A percentile compares a stretch with the other conserved stretches of the same genome.
phyloP scores from a whole-genome alignment of 2,888 invertebrate species.

The Taphrorychus bicolor region DNA sequence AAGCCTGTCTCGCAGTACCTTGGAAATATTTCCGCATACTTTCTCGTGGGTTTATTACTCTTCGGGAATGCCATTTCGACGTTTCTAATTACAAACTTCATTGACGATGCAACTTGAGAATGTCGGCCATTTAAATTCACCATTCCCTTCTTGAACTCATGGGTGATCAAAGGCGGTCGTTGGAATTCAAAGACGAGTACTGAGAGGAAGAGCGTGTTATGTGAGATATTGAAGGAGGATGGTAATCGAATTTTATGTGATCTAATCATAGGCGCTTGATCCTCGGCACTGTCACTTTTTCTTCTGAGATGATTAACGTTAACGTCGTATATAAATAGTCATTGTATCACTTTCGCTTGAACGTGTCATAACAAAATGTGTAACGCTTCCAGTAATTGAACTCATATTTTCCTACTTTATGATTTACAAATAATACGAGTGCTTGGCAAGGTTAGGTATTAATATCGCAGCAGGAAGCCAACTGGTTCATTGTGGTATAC shows the following conservation, averaged over 20 bases:
- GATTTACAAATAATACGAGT: background rate
- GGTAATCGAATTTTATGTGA: too few species aligned
- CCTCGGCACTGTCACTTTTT: too few species aligned
- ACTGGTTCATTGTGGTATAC: too few species aligned
- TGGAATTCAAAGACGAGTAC: background rate
- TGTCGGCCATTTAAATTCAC: background rate
- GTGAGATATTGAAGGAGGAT: background rate
- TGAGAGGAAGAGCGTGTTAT: too few species aligned
- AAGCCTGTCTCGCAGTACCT: background rate
- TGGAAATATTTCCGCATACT: background rate
- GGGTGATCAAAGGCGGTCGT: background rate
- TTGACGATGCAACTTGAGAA: background rate
- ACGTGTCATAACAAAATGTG: background rate
- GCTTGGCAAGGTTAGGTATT: background rate
- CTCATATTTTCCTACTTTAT: background rate
- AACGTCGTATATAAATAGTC: background rate
- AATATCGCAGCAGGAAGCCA: background rate
- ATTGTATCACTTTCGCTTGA: background rate
- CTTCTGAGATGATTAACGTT: too few species aligned
- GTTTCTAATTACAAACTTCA: conserved; percentile 1
- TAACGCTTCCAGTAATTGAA: background rate
- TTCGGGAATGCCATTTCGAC: background rate
- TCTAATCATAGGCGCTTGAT: too few species aligned
- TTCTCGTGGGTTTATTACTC: background rate
- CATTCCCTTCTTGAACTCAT: background rate